A percentile compares a stretch with the other conserved stretches of the same genome.
Conservation (phyloP, 2,113 vertebrate species). For the Rhinolophus ferrumequinum region DNA sequence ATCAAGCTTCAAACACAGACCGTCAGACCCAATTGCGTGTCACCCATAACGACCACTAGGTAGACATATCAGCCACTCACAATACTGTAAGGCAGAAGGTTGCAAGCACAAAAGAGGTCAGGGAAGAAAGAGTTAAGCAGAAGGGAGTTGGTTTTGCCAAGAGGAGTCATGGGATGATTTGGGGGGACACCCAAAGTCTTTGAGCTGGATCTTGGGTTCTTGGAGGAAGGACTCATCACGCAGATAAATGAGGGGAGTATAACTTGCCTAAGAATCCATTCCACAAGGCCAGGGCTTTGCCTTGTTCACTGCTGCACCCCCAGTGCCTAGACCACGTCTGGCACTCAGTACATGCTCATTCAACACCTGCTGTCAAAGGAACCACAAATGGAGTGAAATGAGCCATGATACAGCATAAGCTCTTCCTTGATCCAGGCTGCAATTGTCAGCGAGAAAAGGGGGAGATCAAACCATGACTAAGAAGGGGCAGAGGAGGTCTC, state of each 20-base stretch:
- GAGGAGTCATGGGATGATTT: background rate
- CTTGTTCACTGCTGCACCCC: background rate
- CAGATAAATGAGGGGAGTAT: background rate
- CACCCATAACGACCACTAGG: too few species aligned
- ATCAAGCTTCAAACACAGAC: background rate
- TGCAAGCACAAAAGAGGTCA: background rate
- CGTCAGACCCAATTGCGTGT: rapidly evolving
- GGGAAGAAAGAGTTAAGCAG: background rate
- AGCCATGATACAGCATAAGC: background rate
- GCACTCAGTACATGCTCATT: background rate
- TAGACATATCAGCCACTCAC: background rate
- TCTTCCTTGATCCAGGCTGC: background rate
- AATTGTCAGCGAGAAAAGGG: background rate
- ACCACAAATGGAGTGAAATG: background rate
- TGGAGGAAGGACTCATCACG: background rate
- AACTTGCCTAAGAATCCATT: background rate
- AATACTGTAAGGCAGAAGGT: background rate
- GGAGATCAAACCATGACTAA: background rate
- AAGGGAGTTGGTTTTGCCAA: background rate
- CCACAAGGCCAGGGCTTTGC: too few species aligned
- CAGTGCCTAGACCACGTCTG: background rate
- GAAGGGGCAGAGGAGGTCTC: background rate
- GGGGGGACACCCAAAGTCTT: background rate
- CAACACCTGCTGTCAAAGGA: background rate
- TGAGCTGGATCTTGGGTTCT: background rate